These are phyloP conservation scores for Arbacia lixula DNA, from an alignment of 53 echinoderm and acorn worm genomes.

Conservation along the genomic window DNA sequence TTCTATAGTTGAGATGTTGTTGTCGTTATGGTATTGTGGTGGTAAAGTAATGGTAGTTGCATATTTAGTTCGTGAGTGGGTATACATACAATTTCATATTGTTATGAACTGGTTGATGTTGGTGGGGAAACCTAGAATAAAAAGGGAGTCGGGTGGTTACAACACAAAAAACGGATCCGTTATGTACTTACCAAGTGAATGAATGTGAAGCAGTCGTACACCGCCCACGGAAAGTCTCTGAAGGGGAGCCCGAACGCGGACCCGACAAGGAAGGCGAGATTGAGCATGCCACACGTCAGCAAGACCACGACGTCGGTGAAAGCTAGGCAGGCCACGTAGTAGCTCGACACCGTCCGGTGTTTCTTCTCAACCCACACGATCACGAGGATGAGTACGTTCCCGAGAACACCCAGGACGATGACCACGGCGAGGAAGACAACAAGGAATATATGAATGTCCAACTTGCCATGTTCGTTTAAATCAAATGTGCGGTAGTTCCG, in stretches of 20 bases:
- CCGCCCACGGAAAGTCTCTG: not conserved
- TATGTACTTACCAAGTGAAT: conserved; percentile 9
- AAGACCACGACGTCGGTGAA: conserved; percentile 34
- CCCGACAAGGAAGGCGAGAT: not conserved
- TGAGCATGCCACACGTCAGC: conserved; percentile 19
- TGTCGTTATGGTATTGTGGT: too few species aligned
- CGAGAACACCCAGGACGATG: conserved; percentile 32
- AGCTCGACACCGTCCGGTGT: conserved; percentile 36
- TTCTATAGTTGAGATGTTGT: too few species aligned
- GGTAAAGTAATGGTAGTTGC: too few species aligned
- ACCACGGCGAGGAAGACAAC: not conserved
- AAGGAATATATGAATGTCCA: conserved; percentile 9
- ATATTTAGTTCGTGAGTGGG: too few species aligned
- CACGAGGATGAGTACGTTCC: conserved; percentile 39
- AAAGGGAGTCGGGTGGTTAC: too few species aligned
- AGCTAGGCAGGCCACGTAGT: conserved; percentile 42
- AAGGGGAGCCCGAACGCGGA: not conserved
- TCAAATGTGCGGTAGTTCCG: too few species aligned
- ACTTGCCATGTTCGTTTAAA: not conserved
- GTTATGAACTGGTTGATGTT: too few species aligned
- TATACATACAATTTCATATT: too few species aligned
- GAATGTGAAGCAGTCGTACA: not conserved
- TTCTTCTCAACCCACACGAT: conserved; percentile 3
- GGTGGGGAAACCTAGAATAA: too few species aligned
- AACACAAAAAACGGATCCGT: not conserved